These are phyloP conservation scores for Amphipyra berbera DNA, from an alignment of 2,888 invertebrate genomes.

Conservation along the genomic window DNA sequence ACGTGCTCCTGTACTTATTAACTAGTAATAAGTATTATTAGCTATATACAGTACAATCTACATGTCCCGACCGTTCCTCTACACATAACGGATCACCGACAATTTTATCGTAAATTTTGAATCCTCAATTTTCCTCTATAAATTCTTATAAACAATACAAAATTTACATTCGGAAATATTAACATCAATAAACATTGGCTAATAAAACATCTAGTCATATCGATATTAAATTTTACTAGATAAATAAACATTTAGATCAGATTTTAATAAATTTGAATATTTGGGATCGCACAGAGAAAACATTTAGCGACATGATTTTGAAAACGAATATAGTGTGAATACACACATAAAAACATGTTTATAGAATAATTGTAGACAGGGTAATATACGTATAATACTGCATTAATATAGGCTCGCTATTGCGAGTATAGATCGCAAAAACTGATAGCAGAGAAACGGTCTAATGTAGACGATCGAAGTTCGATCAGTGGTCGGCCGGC, in stretches of 20 bases:
- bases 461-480: constrained; percentile 57
- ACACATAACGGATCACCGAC: constrained; percentile 46
- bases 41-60: constrained; percentile 82
- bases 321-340: constrained; percentile 49
- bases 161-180: constrained; percentile 46
- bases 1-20: constrained; percentile 69
- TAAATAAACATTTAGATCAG: constrained; percentile 50
- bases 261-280: constrained; percentile 24
- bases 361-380: constrained; percentile 41
- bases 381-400: constrained; percentile 35
- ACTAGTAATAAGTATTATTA: constrained; percentile 74
- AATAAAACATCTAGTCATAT: constrained; percentile 47
- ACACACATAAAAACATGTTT: constrained; percentile 48
- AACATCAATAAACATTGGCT: constrained; percentile 61
- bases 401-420: constrained; percentile 26
- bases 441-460: constrained; percentile 70
- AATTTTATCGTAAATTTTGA: constrained; percentile 19
- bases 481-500: constrained; percentile 45
- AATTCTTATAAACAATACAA: constrained; percentile 42
- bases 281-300: constrained; percentile 28
- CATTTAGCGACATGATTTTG: constrained; percentile 28
- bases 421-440: constrained; percentile 38
- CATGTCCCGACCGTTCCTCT: constrained; percentile 76
- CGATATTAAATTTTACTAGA: constrained; percentile 40
- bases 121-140: constrained; percentile 27